Percentiles rank a stretch among this genome's conserved stretches.
Evolutionary conservation across 2,888 invertebrate genomes (phyloP).

Genomic region (Pemphredon lugubris): DNA sequence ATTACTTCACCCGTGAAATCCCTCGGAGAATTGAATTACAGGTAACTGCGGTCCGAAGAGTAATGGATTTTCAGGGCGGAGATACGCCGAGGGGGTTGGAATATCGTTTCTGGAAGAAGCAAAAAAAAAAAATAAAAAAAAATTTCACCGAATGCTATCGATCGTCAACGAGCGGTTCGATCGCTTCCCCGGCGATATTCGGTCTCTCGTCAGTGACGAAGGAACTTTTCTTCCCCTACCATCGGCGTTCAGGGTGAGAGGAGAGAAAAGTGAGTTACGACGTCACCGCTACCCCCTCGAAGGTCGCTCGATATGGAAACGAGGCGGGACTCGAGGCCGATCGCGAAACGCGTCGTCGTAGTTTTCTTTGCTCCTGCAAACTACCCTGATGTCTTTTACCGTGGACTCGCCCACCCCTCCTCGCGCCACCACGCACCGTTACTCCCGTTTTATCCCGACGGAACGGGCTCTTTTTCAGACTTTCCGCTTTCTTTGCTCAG

Average conservation of each 20-base stretch:
- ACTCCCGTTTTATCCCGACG: constrained; percentile 6
- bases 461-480: constrained; percentile 24
- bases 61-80: no score
- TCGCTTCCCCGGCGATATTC: constrained; percentile 8
- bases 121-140: neutral
- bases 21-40: constrained; percentile 64
- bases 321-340: constrained; percentile 43
- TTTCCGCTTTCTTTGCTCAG: constrained; percentile 18
- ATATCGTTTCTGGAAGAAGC: constrained; percentile 14
- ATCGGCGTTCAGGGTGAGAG: constrained; percentile 30
- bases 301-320: constrained; percentile 66
- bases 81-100: constrained; percentile 21
- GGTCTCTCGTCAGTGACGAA: constrained; percentile 20
- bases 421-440: neutral
- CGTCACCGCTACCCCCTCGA: constrained; percentile 54
- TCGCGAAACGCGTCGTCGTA: constrained; percentile 43
- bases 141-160: constrained; percentile 55
- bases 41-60: constrained; percentile 60
- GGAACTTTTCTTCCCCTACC: constrained; percentile 50
- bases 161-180: constrained; percentile 50
- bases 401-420: neutral
- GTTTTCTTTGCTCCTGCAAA: constrained; percentile 21
- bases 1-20: constrained; percentile 27
- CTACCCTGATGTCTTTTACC: constrained; percentile 12
- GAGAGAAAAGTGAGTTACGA: constrained; percentile 63